phyloP scores from a whole-genome alignment of 2,113 vertebrate species.

The Petromus typicus region DNA sequence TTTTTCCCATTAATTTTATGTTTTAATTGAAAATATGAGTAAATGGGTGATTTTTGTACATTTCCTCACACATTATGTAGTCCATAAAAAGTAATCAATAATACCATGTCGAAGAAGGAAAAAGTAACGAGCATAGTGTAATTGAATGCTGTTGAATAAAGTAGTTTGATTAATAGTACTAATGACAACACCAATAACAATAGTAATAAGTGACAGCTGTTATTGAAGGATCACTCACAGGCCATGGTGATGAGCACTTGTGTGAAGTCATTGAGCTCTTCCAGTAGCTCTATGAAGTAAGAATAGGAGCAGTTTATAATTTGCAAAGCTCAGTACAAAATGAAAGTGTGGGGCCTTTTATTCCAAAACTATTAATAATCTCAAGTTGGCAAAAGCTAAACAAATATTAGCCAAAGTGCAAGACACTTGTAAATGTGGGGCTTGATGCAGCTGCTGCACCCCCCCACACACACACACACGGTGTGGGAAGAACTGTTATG shows the following conservation, averaged over 20 bases:
- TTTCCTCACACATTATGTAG: neutral
- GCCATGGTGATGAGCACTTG: neutral
- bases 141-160: constrained; percentile 29
- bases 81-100: constrained; percentile 26
- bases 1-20: neutral
- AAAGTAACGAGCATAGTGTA: neutral
- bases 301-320: neutral
- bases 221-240: neutral
- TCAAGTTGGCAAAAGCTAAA: neutral
- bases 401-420: neutral
- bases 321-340: neutral
- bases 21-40: neutral
- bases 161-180: neutral
- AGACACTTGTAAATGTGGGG: neutral
- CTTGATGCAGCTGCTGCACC: neutral
- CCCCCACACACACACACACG: neutral
- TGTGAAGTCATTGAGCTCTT: neutral
- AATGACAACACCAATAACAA: neutral
- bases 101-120: neutral
- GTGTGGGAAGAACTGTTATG: neutral
- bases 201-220: neutral
- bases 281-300: neutral
- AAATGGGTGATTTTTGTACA: neutral
- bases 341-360: neutral
- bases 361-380: neutral